phyloP scores from a whole-genome alignment of 2,888 invertebrate species.

The Pecten maximus region DNA sequence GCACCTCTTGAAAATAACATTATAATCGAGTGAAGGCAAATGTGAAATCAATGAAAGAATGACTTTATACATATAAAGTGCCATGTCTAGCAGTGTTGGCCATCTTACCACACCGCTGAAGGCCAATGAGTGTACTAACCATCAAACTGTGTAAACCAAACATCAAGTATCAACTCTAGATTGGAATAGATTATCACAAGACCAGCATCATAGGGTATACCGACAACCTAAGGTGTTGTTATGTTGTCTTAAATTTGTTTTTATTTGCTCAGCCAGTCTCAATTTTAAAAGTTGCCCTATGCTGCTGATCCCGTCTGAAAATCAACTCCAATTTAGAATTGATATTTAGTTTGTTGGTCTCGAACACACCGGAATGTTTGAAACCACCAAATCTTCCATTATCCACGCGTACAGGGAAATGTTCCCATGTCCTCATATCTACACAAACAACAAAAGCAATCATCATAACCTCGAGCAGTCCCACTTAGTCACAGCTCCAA shows the following conservation, averaged over 20 bases:
- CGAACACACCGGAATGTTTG: slow-evolving; percentile 35
- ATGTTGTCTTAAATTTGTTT: neutral
- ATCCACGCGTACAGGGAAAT: neutral
- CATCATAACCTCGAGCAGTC: too few relatives aligned
- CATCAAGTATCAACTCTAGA: neutral
- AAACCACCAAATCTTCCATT: neutral
- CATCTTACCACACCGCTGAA: too few relatives aligned
- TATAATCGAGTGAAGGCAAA: too few relatives aligned
- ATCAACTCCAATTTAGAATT: neutral
- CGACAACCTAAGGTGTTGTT: neutral
- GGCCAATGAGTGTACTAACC: neutral
- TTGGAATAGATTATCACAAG: neutral
- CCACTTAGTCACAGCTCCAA: too few relatives aligned
- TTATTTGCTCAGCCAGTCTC: slow-evolving; percentile 14
- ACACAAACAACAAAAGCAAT: neutral
- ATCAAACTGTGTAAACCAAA: neutral
- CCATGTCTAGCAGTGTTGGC: too few relatives aligned
- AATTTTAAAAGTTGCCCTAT: neutral
- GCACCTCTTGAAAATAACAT: too few relatives aligned
- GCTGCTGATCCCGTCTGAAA: neutral
- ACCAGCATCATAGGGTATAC: neutral
- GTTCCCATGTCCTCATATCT: neutral
- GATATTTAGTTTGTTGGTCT: slow-evolving; percentile 13
- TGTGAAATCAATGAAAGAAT: too few relatives aligned
- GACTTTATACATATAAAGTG: too few relatives aligned